Evolutionary conservation across 2,888 invertebrate species (phyloP).

Genomic region (Ectemnius cavifrons): DNA sequence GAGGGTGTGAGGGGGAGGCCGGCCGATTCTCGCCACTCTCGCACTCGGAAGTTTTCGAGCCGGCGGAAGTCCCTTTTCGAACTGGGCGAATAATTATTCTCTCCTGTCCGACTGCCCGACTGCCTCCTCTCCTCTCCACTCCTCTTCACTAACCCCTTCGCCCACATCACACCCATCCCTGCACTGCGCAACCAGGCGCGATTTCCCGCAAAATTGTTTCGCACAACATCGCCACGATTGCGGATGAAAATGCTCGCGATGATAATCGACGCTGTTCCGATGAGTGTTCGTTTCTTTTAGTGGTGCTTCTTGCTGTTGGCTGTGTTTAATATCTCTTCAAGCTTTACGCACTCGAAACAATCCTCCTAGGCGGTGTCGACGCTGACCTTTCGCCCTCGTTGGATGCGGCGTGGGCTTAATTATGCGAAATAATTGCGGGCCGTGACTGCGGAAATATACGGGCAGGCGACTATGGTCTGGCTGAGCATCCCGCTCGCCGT

Average conservation of each 20-base stretch:
- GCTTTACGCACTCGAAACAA: too few species aligned
- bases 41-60: constrained; percentile 18
- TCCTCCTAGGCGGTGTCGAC: too few species aligned
- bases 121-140: too few species aligned
- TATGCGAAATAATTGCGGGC: constrained; percentile 70
- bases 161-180: neutral
- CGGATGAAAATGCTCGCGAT: neutral
- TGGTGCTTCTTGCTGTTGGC: too few species aligned
- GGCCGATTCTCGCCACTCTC: neutral
- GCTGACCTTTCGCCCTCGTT: constrained; percentile 5
- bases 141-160: neutral
- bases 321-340: too few species aligned
- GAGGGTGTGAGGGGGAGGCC: too few species aligned
- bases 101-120: constrained; percentile 8
- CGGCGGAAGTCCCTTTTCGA: constrained; percentile 19
- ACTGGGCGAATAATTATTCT: constrained; percentile 28
- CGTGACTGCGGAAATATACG: constrained; percentile 56
- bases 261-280: neutral
- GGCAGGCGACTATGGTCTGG: constrained; percentile 28
- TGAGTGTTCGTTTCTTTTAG: too few species aligned
- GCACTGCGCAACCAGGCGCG: neutral
- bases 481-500: constrained; percentile 56
- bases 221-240: neutral
- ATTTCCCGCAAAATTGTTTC: constrained; percentile 4
- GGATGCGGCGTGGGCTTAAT: constrained; percentile 60